Conservation (phyloP, 2,888 invertebrate species). For the Onthophagus sagittarius region DNA sequence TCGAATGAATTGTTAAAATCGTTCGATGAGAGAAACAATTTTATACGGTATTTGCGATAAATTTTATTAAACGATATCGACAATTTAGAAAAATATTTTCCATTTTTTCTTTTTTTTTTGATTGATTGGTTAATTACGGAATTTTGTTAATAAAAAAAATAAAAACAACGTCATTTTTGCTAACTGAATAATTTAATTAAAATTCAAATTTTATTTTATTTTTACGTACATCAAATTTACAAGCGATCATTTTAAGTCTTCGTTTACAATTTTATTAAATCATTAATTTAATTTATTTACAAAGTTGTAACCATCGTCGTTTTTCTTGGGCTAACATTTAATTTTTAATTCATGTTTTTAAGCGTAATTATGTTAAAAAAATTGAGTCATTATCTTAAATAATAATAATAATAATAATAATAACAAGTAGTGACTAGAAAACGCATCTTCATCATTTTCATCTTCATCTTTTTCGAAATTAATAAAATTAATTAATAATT, state of each 20-base stretch:
- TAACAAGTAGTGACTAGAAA: conserved; percentile 16
- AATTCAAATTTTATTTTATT: background rate
- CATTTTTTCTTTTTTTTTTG: background rate
- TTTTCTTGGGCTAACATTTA: background rate
- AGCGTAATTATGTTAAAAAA: background rate
- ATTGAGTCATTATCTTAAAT: background rate
- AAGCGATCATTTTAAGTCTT: background rate
- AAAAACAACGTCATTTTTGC: background rate
- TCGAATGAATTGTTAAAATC: background rate
- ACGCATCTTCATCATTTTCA: background rate
- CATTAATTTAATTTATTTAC: too few species aligned
- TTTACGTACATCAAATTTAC: background rate
- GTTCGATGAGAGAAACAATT: background rate
- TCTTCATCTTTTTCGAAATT: background rate
- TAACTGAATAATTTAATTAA: background rate
- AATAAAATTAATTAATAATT: conserved; percentile 1
- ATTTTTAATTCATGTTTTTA: background rate
- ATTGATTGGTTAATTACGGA: background rate
- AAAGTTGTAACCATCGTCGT: too few species aligned
- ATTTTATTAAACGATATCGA: background rate
- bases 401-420: background rate
- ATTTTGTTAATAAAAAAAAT: background rate
- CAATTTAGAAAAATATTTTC: background rate
- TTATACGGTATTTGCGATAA: background rate
- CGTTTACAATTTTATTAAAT: background rate